Evolutionary conservation across 1,140 invertebrate genomes (phyloP).

Genomic region (Nixonia krombeini): DNA sequence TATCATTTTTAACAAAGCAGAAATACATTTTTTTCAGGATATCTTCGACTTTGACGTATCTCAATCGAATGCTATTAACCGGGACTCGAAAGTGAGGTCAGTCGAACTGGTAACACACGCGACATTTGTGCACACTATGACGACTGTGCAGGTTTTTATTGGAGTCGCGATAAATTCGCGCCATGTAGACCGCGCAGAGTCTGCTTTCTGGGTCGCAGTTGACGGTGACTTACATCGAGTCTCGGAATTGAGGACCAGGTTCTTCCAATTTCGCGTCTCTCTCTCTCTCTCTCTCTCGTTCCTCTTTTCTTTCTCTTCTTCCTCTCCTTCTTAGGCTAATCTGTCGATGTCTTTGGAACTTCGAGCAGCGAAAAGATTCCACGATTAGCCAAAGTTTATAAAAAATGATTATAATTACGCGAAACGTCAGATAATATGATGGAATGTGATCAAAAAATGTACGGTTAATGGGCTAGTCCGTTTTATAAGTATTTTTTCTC

Average conservation of each 20-base stretch:
- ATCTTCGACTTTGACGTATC: constrained; percentile 2
- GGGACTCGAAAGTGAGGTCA: constrained; percentile 35
- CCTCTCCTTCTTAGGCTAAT: too few species aligned
- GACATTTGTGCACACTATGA: constrained; percentile 9
- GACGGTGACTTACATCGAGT: constrained; percentile 1
- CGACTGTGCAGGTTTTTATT: constrained; percentile 18
- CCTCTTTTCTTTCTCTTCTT: constrained; percentile 5
- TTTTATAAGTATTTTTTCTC: too few species aligned
- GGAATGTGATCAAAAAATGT: too few species aligned
- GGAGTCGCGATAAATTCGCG: constrained; percentile 9
- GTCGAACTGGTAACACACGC: constrained; percentile 11
- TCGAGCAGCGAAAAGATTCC: too few species aligned
- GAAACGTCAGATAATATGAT: too few species aligned
- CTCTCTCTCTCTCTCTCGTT: too few species aligned
- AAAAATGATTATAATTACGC: too few species aligned
- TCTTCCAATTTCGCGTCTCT: constrained; percentile 37
- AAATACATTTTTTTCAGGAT: constrained; percentile 1
- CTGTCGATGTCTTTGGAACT: too few species aligned
- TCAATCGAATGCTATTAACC: constrained; percentile 12
- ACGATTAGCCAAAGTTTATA: too few species aligned
- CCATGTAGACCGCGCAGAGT: constrained; percentile 16
- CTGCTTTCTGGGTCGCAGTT: constrained; percentile 16
- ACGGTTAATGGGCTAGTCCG: too few species aligned
- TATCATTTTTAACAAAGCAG: too few species aligned
- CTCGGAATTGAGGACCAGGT: constrained; percentile 19